Base-by-base conservation (phyloP, 2,888 invertebrate genomes). In the Exocentrus adspersus region DNA sequence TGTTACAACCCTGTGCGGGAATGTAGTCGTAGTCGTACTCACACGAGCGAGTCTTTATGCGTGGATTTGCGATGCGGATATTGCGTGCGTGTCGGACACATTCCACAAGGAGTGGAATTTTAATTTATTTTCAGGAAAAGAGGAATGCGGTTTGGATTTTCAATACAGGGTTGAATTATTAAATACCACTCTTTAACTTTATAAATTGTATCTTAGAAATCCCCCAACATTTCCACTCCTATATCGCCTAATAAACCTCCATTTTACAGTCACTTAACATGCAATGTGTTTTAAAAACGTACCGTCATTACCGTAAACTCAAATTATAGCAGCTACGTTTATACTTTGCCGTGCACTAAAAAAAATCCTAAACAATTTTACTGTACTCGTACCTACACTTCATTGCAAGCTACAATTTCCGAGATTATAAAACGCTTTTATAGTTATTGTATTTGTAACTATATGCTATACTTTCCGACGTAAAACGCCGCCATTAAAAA, bases 1-100 rank as follows among this genome's bases (percentile, higher is more conserved):
- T 66, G 62, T 69, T 64, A 64, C 59, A 56, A 45, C 65, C 61
- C 56, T 30, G 48, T 62, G 62, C 54, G 59, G 51, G 57, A 57
- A 46, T 57, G 32, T 32, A 46, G n/a, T n/a, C 20, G 30, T 14
- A 46, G 46, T 57, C 37, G 57, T 57, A n/a, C n/a, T n/a, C n/a
- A n/a, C n/a, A n/a, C n/a, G n/a, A n/a, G n/a, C 32, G 46, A 57
- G 32, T n/a, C 46, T 57, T 46, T 45, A 30, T 46, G 46, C 46
- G 32, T 20, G 24, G 30, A 32, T 57, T 21, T 37, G 46, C 46
- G 16, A n/a, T 14, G 54, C 7, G 32, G 12, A 21, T 57, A 46
- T 57, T n/a, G n/a, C n/a, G 57, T 46, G 28, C 20, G 45, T 57
- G 16, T n/a, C 30, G 12, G 20, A 57, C 45, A 37, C 46, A 57